Evolutionary conservation across 2,888 invertebrate genomes (phyloP).

Genomic region (Microchrysa polita): DNA sequence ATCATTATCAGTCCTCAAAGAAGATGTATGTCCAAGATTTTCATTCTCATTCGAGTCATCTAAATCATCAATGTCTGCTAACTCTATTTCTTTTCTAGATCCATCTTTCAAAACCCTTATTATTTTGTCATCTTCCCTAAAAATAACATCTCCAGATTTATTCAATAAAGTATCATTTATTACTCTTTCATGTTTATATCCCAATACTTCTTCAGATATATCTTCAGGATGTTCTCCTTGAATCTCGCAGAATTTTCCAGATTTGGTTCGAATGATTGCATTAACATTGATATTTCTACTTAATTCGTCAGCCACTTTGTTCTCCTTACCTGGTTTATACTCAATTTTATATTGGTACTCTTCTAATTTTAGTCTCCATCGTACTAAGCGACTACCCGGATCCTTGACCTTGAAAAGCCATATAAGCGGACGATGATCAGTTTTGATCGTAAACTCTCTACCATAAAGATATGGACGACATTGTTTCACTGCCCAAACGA

Average conservation of each 20-base stretch:
- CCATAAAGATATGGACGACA: background rate
- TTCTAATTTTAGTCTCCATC: background rate
- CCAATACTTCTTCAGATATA: background rate
- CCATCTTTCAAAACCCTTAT: background rate
- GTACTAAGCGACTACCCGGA: background rate
- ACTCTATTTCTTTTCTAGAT: background rate
- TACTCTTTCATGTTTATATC: background rate
- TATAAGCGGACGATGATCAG: background rate
- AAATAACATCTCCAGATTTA: background rate
- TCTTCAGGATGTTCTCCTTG: background rate
- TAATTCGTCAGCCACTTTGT: background rate
- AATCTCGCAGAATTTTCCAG: background rate
- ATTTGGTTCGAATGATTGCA: background rate
- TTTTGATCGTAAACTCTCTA: background rate
- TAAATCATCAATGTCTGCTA: background rate
- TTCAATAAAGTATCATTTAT: background rate
- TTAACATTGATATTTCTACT: background rate
- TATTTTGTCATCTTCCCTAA: background rate
- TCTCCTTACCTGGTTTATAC: constrained; percentile 1
- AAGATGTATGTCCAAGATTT: no score
- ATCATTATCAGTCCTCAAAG: no score
- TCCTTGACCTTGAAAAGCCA: constrained; percentile 16
- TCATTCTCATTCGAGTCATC: background rate
- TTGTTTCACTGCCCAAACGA: constrained; percentile 6
- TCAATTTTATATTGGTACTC: constrained; percentile 13